Base-by-base conservation (phyloP, 2,797 vertebrate genomes). In the Gymnodraco acuticeps region DNA sequence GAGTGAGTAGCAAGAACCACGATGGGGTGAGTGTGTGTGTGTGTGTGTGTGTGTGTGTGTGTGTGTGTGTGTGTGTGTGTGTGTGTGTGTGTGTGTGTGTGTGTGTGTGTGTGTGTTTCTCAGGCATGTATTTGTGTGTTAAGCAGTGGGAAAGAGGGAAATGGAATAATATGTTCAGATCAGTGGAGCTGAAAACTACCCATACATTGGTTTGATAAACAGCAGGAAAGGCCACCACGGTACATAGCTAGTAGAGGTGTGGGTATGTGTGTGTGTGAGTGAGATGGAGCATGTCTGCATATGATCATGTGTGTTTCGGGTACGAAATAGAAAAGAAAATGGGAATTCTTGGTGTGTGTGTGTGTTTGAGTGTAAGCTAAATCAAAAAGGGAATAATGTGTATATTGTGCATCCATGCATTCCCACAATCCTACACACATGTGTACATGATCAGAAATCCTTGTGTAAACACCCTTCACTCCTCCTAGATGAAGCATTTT, bases 101-200 rank as follows among this genome's bases (percentile, higher is more conserved):
- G 67, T 2, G 65, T 52, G 56, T 27, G 59, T 69, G 76, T 60
- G 64, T 42, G 51, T 53, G 69, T 64, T 48, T 62, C 51, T 48
- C 20, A 27, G 20, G 62, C 80, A 78, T 84, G 83, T 72, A 78
- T 83, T 83, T 87, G 87, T 87, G 88, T 92, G 88, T 87, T 91
- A 85, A 91, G 87, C 89, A 93, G 87, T 81, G 82, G 87, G 90
- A 85, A 90, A 90, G 84, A 72, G 85, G 81, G 88, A 93, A 93
- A 95, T 92, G 83, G 89, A 94, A 94, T 93, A 94, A 95, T 93
- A 90, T 93, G 82, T 90, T 84, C 92, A 89, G 92, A 93, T 83
- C 93, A 92, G 85, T 93, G 89, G 88, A 95, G 94, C 93, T 93
- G 92, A 94, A 94, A 94, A 94, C 88, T 92, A 93, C 88, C 86